phyloP scores from a whole-genome alignment of 1,140 invertebrate genomes.

The Drosophila takahashii region DNA sequence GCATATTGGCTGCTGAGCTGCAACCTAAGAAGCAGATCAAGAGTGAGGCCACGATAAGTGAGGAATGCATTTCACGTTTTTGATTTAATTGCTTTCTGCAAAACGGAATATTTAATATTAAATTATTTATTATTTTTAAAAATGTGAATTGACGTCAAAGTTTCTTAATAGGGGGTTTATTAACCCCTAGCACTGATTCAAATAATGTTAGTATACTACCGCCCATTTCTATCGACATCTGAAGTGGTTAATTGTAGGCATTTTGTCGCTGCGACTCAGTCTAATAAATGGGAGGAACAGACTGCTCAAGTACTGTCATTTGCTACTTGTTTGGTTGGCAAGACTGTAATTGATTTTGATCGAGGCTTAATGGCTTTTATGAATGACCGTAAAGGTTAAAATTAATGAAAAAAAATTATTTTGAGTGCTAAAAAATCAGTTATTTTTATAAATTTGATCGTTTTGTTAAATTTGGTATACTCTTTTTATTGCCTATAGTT shows the following conservation, averaged over 20 bases:
- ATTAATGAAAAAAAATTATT: background rate
- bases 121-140: background rate
- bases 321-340: conserved; percentile 9
- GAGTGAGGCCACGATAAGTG: conserved; percentile 37
- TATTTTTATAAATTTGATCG: too few relatives aligned
- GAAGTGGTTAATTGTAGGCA: conserved; percentile 30
- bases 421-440: too few relatives aligned
- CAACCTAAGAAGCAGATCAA: conserved; percentile 46
- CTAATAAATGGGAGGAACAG: conserved; percentile 39
- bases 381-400: background rate
- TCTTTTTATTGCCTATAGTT: too few relatives aligned
- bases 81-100: conserved; percentile 2
- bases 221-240: conserved; percentile 16
- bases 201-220: conserved; percentile 11
- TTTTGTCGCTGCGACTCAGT: conserved; percentile 25
- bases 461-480: too few relatives aligned
- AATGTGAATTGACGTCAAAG: conserved; percentile 5
- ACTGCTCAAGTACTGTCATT: conserved; percentile 35
- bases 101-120: background rate
- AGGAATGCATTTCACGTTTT: conserved; percentile 45
- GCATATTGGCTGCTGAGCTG: conserved; percentile 48
- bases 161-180: background rate
- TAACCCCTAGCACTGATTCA: background rate
- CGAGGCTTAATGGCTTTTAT: conserved; percentile 3
- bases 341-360: conserved; percentile 22